These are phyloP conservation scores for Oscheius sp. DNA, from an alignment of 2,888 invertebrate species.

Conservation along the genomic window DNA sequence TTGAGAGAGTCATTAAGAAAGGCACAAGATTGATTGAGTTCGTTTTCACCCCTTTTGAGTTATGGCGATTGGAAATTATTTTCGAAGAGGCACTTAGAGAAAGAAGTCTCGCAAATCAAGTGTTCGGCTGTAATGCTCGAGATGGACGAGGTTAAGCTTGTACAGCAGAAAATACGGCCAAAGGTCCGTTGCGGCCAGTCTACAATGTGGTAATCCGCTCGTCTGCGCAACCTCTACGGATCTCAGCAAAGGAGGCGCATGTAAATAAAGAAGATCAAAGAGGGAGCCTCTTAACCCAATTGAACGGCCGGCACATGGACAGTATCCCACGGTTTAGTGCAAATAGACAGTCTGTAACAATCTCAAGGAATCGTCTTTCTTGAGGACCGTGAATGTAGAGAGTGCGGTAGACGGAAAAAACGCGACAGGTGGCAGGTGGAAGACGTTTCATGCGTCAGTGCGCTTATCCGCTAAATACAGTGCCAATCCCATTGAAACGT, in stretches of 20 bases:
- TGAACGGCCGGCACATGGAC: conserved; percentile 35
- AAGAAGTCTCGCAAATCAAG: neutral
- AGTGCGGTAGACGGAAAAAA: conserved; percentile 10
- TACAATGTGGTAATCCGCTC: conserved; percentile 35
- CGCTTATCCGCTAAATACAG: conserved; percentile 36
- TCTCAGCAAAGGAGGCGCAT: conserved; percentile 35
- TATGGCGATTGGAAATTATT: conserved; percentile 20
- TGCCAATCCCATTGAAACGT: conserved; percentile 27
- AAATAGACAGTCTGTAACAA: conserved; percentile 19
- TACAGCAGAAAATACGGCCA: neutral
- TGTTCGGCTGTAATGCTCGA: neutral
- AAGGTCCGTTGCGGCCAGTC: conserved; percentile 12
- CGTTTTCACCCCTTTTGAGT: conserved; percentile 21
- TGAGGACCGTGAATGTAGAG: neutral
- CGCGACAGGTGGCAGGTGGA: conserved; percentile 24
- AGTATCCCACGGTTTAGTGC: conserved; percentile 26
- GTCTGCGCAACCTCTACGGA: conserved; percentile 35
- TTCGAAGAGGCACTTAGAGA: neutral
- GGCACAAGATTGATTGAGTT: conserved; percentile 23
- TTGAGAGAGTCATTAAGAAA: conserved; percentile 8
- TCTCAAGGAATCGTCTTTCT: neutral
- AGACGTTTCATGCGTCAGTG: conserved; percentile 23
- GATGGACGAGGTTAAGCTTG: neutral
- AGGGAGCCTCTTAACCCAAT: conserved; percentile 37
- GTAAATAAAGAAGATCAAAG: conserved; percentile 38